Conservation (phyloP, 2,888 invertebrate genomes). For the Esperia sulphurella region DNA sequence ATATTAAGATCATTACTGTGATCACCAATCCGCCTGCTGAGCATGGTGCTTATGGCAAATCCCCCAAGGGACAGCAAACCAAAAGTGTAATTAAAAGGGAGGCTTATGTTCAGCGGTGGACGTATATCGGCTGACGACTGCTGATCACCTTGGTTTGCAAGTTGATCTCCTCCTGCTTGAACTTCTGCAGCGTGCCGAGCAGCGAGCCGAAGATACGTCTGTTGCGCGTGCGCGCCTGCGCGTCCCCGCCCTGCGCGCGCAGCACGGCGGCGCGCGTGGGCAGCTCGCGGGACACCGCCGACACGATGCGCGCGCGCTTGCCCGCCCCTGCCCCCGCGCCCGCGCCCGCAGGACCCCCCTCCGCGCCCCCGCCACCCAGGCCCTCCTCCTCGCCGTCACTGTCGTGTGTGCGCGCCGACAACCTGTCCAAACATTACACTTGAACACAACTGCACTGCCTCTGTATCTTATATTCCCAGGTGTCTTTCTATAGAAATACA, state of each 20-base stretch:
- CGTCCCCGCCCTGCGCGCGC: conserved; percentile 90
- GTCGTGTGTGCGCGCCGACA: conserved; percentile 63
- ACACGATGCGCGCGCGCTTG: conserved; percentile 75
- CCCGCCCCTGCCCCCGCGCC: conserved; percentile 28
- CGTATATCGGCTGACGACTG: too few species aligned
- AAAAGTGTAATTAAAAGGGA: too few species aligned
- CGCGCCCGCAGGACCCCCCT: too few species aligned
- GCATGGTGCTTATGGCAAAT: too few species aligned
- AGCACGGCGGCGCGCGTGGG: conserved; percentile 82
- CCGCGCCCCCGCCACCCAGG: conserved; percentile 16
- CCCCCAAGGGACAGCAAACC: too few species aligned
- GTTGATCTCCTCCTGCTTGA: conserved; percentile 95
- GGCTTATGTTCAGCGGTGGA: too few species aligned
- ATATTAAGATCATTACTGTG: too few species aligned
- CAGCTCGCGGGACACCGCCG: conserved; percentile 89
- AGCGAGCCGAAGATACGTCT: conserved; percentile 97
- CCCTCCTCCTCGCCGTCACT: conserved; percentile 74
- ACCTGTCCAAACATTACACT: conserved; percentile 27
- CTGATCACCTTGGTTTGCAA: conserved; percentile 86
- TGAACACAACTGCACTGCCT: background rate
- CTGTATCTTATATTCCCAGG: too few species aligned
- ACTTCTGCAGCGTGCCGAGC: conserved; percentile 96
- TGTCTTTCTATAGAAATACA: too few species aligned
- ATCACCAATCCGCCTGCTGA: too few species aligned
- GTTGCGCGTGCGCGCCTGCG: conserved; percentile 90